phyloP scores from a whole-genome alignment of 2,797 vertebrate genomes.

The Oreonectes daqikongensis region DNA sequence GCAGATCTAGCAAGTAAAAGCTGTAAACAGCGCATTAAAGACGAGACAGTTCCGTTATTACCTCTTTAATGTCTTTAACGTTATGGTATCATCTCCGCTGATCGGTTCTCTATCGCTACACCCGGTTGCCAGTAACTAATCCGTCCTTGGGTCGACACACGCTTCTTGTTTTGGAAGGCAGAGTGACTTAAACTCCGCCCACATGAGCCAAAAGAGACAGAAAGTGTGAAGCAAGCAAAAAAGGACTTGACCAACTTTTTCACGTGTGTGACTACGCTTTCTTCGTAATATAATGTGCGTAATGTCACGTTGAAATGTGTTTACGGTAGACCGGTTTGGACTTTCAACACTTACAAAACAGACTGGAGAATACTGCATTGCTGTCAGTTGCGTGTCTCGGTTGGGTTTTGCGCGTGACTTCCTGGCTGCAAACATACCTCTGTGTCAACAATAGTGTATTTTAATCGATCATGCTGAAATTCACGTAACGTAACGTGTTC shows the following conservation, averaged over 20 bases:
- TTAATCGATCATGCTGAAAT: neutral
- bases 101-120: neutral
- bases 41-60: too few species aligned
- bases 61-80: neutral
- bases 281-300: neutral
- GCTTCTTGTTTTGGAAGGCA: slow-evolving; percentile 65
- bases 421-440: neutral
- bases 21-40: neutral
- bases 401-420: neutral
- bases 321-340: neutral
- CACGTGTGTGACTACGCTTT: neutral
- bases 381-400: neutral
- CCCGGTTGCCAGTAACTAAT: slow-evolving; percentile 21
- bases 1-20: neutral
- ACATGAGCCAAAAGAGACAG: slow-evolving; percentile 50
- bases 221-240: slow-evolving; percentile 34
- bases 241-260: neutral
- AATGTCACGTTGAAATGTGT: neutral
- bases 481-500: neutral
- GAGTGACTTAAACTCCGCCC: slow-evolving; percentile 58
- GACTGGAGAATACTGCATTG: neutral
- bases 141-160: slow-evolving; percentile 50
- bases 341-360: neutral
- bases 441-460: neutral
- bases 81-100: slow-evolving; percentile 15